Evolutionary conservation across 2,113 vertebrate species (phyloP), one percentile per base, ranked within the genome.

Genomic region (Madoqua kirkii): DNA sequence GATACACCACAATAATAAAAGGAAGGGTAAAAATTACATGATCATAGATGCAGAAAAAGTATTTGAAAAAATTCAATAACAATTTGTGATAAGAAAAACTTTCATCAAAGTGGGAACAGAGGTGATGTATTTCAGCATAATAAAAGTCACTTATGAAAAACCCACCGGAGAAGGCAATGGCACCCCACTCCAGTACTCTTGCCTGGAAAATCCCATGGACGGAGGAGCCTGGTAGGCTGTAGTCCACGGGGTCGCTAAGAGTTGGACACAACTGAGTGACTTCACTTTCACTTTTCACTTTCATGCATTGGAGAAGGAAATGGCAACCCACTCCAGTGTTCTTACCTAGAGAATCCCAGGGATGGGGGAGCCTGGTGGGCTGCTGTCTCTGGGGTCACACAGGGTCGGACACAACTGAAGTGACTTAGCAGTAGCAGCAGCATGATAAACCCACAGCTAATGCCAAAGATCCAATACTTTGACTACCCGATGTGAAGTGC

Each of bases 191-290:
- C 57, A 27, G 57, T 5, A 59, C 9, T 59, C 57, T 27, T 27
- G 10, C 57, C 4, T 59, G 21, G 57, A 11, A 27, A 59, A 59
- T 59, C 23, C 57, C 57, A 59, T 57, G 55, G 21, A 57, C 25
- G 55, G 55, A 57, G 55, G 8, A 57, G 21, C 55, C 55, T 57
- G 55, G 55, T 25, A 9, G 1, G 55, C 21, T 57, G 55, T 8
- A 23, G 55, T 9, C 55, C 55, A 57, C 3, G 21, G 55, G 21
- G 21, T 23, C 21, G 1, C 55, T 23, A 9, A 57, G 21, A 57
- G 21, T 57, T 1, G 0, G 21, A 23, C 55, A 23, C 1, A 0
- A 9, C 55, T 57, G 55, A 57, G 8, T 1, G 6, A 57, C 9
- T 57, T 57, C 55, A 2, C 55, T 57, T 57, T 57, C 55, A 57